Evolutionary conservation across 2,113 vertebrate species (phyloP), one percentile per base, ranked within the genome.

Genomic region (Pachyramphus minor): DNA sequence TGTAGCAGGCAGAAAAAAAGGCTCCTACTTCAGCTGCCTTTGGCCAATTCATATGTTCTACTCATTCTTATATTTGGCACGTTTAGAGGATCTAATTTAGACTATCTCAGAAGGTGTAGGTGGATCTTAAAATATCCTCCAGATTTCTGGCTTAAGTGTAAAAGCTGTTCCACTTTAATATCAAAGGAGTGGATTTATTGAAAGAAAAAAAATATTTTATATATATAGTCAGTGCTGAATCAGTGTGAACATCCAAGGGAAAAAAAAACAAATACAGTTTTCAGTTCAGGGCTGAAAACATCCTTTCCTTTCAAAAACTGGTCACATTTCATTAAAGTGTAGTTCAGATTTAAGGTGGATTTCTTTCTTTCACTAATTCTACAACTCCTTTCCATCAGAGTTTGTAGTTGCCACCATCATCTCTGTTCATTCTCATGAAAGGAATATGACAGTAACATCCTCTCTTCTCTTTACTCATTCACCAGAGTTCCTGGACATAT

Each of bases 51-150:
- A 11, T 93, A 86, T 86, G 73, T 71, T 92, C 79, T 81, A 90
- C 31, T 67, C 73, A 64, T 89, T 92, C 69, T 94, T 77, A 15
- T 94, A 75, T 71, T 71, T 74, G 73, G 69, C 58, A 84, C 75
- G 56, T 96, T 92, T 80, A 75, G 33, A 49, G 31, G 94, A 95
- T 68, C 60, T 80, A 94, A 94, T 75, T 86, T 80, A 75, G 73
- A 95, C 56, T 89, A 87, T 56, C 55, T 91, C 76, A 81, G 22
- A 94, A 72, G 53, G 87, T 63, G 93, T 92, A 90, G 92, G 90
- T 93, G 93, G 85, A 84, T 84, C 83, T 84, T 87, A 93, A 96
- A 96, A 95, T 92, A 94, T 14, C 23, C 35, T 86, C 49, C 76
- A 82, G 88, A 89, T 90, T 80, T 89, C 79, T 86, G 18, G 62